phyloP scores from a whole-genome alignment of 2,888 invertebrate species.

The Cantharis flavilabris region DNA sequence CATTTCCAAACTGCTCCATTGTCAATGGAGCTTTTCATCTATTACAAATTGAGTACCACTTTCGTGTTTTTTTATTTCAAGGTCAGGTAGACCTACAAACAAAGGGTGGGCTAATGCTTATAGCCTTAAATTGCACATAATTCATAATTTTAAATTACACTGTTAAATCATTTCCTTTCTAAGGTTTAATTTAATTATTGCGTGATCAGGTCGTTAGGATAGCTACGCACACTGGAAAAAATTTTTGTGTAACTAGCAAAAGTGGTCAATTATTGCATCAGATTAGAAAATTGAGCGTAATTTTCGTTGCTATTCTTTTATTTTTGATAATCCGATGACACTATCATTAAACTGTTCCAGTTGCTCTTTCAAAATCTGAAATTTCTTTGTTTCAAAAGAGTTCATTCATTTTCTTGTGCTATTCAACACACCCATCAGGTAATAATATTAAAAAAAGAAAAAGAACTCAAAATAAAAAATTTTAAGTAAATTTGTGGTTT shows the following conservation, averaged over 20 bases:
- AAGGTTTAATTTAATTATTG: not conserved
- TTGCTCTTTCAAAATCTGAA: not conserved
- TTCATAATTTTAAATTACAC: not conserved
- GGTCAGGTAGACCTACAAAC: not conserved
- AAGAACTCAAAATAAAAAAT: no score
- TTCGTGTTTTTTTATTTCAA: not conserved
- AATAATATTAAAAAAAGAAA: not conserved
- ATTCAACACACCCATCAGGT: slow-evolving; percentile 3
- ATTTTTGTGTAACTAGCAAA: not conserved
- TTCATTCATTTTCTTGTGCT: not conserved
- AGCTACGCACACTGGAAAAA: not conserved
- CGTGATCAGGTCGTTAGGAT: not conserved
- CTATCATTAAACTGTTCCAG: not conserved
- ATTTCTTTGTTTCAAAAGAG: not conserved
- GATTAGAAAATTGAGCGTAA: not conserved
- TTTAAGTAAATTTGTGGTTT: no score
- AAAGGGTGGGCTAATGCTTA: not conserved
- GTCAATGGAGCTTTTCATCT: no score
- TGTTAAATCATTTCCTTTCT: not conserved
- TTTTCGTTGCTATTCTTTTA: not conserved
- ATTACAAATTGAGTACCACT: not conserved
- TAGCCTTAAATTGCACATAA: not conserved
- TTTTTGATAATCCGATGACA: not conserved
- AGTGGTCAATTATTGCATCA: not conserved
- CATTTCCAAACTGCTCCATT: no score